Evolutionary conservation across 2,888 invertebrate genomes (phyloP).

Genomic region (Amphipyra berbera): DNA sequence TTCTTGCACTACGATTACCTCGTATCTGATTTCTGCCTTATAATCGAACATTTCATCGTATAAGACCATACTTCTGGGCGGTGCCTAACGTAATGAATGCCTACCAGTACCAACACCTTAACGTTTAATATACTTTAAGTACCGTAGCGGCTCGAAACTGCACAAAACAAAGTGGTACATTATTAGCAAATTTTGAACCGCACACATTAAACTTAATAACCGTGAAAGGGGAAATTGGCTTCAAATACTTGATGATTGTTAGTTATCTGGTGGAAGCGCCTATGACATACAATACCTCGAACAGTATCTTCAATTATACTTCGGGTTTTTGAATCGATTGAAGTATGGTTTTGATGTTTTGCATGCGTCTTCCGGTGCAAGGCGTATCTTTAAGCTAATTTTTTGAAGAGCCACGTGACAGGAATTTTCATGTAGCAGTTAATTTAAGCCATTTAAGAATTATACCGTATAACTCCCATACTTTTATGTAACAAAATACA

Average conservation of each 20-base stretch:
- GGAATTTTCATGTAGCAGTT: constrained; percentile 3
- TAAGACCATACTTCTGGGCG: constrained; percentile 74
- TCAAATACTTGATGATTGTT: constrained; percentile 65
- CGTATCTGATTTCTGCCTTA: constrained; percentile 75
- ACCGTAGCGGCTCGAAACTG: constrained; percentile 72
- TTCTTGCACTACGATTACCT: constrained; percentile 74
- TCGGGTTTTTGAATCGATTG: constrained; percentile 23
- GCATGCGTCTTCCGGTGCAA: constrained; percentile 31
- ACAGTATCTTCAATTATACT: constrained; percentile 33
- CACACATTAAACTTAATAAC: constrained; percentile 71
- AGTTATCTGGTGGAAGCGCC: constrained; percentile 69
- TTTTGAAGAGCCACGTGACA: constrained; percentile 37
- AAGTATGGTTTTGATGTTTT: constrained; percentile 36
- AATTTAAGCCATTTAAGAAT: constrained; percentile 10
- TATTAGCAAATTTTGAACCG: constrained; percentile 77
- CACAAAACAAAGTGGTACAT: constrained; percentile 71
- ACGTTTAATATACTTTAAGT: constrained; percentile 79
- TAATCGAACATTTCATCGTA: constrained; percentile 80
- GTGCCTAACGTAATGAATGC: constrained; percentile 75
- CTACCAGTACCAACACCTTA: constrained; percentile 77
- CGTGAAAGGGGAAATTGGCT: constrained; percentile 78
- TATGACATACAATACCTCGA: constrained; percentile 68
- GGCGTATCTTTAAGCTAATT: constrained; percentile 35
- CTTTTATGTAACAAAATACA: too few relatives aligned
- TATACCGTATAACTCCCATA: too few relatives aligned